Base-by-base conservation (phyloP, 1,140 invertebrate species). In the Atta colombica region DNA sequence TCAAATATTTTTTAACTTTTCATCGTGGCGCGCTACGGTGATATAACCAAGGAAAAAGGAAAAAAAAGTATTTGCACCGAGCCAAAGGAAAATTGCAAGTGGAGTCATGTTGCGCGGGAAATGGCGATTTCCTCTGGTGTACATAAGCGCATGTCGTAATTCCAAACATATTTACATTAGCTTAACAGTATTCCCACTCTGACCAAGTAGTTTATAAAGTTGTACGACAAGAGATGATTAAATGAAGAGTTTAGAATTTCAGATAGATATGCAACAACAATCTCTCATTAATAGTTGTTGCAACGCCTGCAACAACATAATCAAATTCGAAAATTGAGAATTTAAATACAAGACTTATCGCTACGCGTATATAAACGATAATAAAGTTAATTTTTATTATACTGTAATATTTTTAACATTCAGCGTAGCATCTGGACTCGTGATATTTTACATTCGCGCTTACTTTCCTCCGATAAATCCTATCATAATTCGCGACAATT, bases 1-100 rank as follows among this genome's bases (percentile, higher is more conserved):
- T 68, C 77, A 68, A 55, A 80, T 80, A 80, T 80, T 68, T 80
- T 80, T 80, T 68, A 80, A 80, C 77, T 80, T 80, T 80, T 80
- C 77, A 69, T 55, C 77, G 61, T 28, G 61, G 39, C 45, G 61
- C 45, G 31, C n/a, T n/a, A 55, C 49, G 49, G 14, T 10, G 51
- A 25, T 51, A 63, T 63, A 65, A 65, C 39, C 31, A n/a, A 68
- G 31, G 49, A 28, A 55, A 80, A 18, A 49, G 61, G 12, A 65
- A 68, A 53, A 49, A 49, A 49, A 66, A 14, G 28, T 6, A 4
- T 31, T 65, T 25, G 61, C 28, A 45, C 28, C 35, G 31, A 55
- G 63, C 18, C 31, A 31, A 21, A 80, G 77, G 63, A 80, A 68
- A 68, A 80, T 80, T 68, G 63, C 77, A 53, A 68, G 61, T 53